These are phyloP conservation scores for Schizotus pectinicornis DNA, from an alignment of 2,888 invertebrate species.

Conservation along the genomic window DNA sequence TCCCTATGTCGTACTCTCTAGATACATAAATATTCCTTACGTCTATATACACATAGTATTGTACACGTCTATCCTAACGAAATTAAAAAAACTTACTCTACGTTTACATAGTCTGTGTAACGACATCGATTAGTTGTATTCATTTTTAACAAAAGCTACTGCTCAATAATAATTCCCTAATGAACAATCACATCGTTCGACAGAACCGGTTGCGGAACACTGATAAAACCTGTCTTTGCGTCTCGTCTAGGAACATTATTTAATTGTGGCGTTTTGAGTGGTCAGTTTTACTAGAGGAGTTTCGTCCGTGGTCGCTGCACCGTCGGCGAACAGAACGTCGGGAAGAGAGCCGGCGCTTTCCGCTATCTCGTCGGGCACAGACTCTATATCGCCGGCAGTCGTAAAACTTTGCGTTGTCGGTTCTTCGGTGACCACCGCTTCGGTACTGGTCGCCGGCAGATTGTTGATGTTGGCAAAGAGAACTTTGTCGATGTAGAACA, in stretches of 20 bases:
- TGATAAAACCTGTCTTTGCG: slow-evolving; percentile 20
- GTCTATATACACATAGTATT: slow-evolving; percentile 38
- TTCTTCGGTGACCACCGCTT: slow-evolving; percentile 30
- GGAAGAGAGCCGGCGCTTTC: slow-evolving; percentile 52
- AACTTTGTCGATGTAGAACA: slow-evolving; percentile 68
- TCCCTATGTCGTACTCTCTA: slow-evolving; percentile 11
- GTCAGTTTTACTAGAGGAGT: slow-evolving; percentile 26
- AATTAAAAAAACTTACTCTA: slow-evolving; percentile 6
- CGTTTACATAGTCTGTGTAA: slow-evolving; percentile 19
- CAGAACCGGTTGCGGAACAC: slow-evolving; percentile 20
- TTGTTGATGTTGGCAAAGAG: slow-evolving; percentile 57
- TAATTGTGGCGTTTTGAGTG: slow-evolving; percentile 37
- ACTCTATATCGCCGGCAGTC: slow-evolving; percentile 46
- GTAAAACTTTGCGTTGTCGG: slow-evolving; percentile 35
- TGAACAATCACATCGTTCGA: slow-evolving; percentile 25
- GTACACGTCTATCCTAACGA: slow-evolving; percentile 15
- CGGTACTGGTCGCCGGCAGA: slow-evolving; percentile 42
- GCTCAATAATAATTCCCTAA: slow-evolving; percentile 14
- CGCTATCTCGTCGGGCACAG: slow-evolving; percentile 53
- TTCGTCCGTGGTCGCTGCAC: slow-evolving; percentile 41
- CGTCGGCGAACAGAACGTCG: slow-evolving; percentile 56
- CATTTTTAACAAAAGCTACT: slow-evolving; percentile 19
- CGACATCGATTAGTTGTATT: slow-evolving; percentile 1
- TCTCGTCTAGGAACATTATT: slow-evolving; percentile 33
- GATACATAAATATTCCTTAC: slow-evolving; percentile 27